Base-by-base conservation (phyloP, 1,140 invertebrate genomes). In the Maconellicoccus hirsutus region DNA sequence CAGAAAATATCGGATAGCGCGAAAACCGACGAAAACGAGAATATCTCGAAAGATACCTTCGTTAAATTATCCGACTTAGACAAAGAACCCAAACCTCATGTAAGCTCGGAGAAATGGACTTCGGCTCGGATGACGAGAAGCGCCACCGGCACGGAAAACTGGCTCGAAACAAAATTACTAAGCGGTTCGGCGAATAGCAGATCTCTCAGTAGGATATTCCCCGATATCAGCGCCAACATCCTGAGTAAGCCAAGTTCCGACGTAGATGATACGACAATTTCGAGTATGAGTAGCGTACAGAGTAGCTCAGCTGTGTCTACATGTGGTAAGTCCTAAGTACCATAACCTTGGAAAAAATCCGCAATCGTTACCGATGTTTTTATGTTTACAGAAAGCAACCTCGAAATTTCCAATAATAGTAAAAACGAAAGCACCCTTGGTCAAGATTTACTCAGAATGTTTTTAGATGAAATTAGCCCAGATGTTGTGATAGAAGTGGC, bases 381-480 rank as follows among this genome's bases (percentile, higher is more conserved):
- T 33, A 6, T 16, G 16, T 59, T n/a, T 16, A 4, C 61, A 66
- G 61, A 66, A 66, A 66, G 61, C 25, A 66, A 66, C 16, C 19
- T 66, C 22, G 61, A 66, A 66, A 8, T 66, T 76, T 71, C 85
- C 84, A 73, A 84, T 85, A 72, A 76, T 85, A 1, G 85, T 84
- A 2, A 84, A 86, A 74, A 78, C 85, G 74, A 84, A 85, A 73
- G 72, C 72, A 72, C 71, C 70, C 79, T 95, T 0, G 92, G 92
- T 0, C 89, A 92, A 78, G 92, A 94, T 80, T 79, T 96, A 16
- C 79, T 95, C 8, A 83, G 89, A 71, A 93, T 94, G 90, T 94
- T 94, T 78, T 79, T 94, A 66, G 90, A 94, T 76, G 92, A 94
- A 80, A 89, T 93, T 59, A 88, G 88, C 76, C 86, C 89, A 21